Percentiles rank a stretch among this genome's conserved stretches.
Conservation (phyloP, 2,113 vertebrate species). For the Cephalopholis sonnerati region DNA sequence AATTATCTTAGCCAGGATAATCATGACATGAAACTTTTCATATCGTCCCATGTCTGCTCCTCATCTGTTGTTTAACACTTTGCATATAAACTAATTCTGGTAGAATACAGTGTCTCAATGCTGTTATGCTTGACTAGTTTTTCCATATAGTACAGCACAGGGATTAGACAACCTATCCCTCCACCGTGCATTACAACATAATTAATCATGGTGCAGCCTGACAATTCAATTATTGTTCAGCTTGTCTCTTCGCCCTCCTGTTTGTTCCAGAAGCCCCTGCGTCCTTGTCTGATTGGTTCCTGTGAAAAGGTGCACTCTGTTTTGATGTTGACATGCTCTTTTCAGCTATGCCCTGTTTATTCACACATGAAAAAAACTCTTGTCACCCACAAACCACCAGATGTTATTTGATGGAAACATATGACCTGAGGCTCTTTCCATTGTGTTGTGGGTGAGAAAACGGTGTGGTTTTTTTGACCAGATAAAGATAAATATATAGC, state of each 20-base stretch:
- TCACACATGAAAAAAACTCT: neutral
- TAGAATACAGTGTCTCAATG: neutral
- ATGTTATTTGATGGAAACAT: conserved; percentile 1
- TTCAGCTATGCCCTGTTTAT: neutral
- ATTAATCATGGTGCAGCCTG: conserved; percentile 4
- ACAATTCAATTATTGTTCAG: conserved; percentile 15
- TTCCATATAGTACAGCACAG: neutral
- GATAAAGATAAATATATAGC: conserved; percentile 29
- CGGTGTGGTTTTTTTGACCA: conserved; percentile 1
- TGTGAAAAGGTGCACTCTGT: neutral
- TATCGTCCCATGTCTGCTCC: no score
- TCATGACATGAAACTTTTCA: no score
- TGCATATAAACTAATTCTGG: neutral
- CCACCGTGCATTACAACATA: neutral
- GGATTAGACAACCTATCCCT: conserved; percentile 1
- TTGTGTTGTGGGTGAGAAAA: conserved; percentile 17
- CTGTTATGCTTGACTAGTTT: conserved; percentile 3
- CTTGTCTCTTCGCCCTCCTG: neutral
- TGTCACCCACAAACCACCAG: conserved; percentile 21
- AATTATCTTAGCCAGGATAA: no score
- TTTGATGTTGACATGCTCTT: neutral
- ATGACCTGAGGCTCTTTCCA: conserved; percentile 11
- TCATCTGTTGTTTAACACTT: neutral
- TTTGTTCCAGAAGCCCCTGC: neutral
- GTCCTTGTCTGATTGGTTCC: conserved; percentile 2